Evolutionary conservation across 2,113 vertebrate genomes (phyloP).

Genomic region (Perccottus glenii): DNA sequence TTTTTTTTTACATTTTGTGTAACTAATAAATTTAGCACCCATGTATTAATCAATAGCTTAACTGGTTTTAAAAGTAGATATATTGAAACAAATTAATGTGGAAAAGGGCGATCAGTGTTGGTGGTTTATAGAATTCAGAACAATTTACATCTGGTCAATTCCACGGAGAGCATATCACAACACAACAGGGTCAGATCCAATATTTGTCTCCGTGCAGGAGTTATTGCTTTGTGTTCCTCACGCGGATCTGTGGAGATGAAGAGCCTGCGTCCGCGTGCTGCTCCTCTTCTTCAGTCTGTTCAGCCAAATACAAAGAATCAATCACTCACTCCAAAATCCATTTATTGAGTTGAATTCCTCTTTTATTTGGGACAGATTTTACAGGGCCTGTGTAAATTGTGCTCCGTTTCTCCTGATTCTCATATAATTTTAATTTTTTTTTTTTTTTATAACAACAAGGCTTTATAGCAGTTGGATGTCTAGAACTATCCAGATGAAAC

Average conservation of each 20-base stretch:
- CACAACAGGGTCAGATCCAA: constrained; percentile 42
- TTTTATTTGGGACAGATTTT: no score
- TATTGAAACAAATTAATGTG: no score
- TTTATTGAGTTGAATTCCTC: background rate
- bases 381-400: no score
- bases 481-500: no score
- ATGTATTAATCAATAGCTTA: no score
- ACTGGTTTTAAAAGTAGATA: no score
- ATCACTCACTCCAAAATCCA: background rate
- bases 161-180: constrained; percentile 27
- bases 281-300: constrained; percentile 16
- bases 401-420: no score
- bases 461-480: no score
- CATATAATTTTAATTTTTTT: no score
- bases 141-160: background rate
- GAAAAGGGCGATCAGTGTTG: no score
- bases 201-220: constrained; percentile 56
- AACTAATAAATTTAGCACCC: background rate
- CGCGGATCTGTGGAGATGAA: constrained; percentile 31
- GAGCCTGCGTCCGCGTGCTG: constrained; percentile 3
- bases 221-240: constrained; percentile 44
- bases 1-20: background rate
- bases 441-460: no score
- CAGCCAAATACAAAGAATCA: constrained; percentile 5
- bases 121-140: no score